Conservation (phyloP, 2,888 invertebrate genomes). For the Sisyra nigra region DNA sequence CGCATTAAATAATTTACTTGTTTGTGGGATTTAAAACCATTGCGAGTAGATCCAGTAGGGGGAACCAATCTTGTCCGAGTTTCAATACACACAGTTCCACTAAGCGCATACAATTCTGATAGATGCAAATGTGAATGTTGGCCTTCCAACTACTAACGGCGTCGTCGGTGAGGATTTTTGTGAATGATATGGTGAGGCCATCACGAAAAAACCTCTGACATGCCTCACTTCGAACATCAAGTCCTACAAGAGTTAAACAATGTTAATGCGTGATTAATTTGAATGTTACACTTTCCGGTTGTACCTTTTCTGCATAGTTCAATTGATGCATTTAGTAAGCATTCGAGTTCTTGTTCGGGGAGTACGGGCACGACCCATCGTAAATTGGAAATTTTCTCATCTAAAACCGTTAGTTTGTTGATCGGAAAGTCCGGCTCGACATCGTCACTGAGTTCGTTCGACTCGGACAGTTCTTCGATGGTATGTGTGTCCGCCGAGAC, state of each 20-base stretch:
- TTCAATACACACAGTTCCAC: constrained; percentile 88
- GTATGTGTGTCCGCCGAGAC: constrained; percentile 19
- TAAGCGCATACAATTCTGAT: constrained; percentile 82
- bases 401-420: constrained; percentile 70
- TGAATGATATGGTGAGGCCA: constrained; percentile 85
- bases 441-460: constrained; percentile 22
- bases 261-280: neutral
- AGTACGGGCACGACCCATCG: constrained; percentile 96
- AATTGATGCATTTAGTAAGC: constrained; percentile 76
- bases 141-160: constrained; percentile 96
- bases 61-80: constrained; percentile 78
- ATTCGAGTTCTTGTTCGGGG: constrained; percentile 90
- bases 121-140: constrained; percentile 91
- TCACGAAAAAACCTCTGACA: constrained; percentile 93
- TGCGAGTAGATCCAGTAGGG: constrained; percentile 77
- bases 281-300: constrained; percentile 9
- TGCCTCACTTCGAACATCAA: constrained; percentile 74
- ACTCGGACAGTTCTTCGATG: constrained; percentile 19
- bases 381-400: constrained; percentile 91
- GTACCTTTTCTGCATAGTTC: constrained; percentile 70
- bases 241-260: constrained; percentile 32
- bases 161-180: constrained; percentile 93
- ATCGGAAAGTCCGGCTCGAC: constrained; percentile 66
- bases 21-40: constrained; percentile 91
- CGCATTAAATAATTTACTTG: constrained; percentile 45